A percentile compares a stretch with the other conserved stretches of the same genome.
These are phyloP conservation scores for Pterocles burchelli DNA, from an alignment of 2,113 vertebrate species.

Conservation along the genomic window DNA sequence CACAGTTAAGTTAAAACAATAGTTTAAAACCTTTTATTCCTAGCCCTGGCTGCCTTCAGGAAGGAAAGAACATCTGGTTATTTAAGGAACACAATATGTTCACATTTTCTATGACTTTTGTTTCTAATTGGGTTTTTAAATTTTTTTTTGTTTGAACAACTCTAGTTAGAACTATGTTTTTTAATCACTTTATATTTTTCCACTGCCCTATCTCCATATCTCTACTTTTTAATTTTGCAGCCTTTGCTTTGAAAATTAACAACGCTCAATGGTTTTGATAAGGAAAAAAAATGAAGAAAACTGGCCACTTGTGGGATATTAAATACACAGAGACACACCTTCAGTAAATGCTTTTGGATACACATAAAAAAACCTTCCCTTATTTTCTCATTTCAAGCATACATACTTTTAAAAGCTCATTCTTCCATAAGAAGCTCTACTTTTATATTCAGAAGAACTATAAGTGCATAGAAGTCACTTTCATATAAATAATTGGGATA, in stretches of 20 bases:
- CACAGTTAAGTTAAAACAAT: conserved; percentile 89
- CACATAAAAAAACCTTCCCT: neutral
- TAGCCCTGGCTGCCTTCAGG: conserved; percentile 85
- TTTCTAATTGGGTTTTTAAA: conserved; percentile 86
- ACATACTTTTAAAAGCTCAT: neutral
- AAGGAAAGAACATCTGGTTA: conserved; percentile 87
- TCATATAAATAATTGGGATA: conserved; percentile 12
- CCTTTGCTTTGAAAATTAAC: conserved; percentile 70
- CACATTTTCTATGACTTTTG: conserved; percentile 89
- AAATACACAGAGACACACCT: conserved; percentile 10
- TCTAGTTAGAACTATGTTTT: conserved; percentile 79
- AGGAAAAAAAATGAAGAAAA: conserved; percentile 24
- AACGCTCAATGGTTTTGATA: conserved; percentile 47
- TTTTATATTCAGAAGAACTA: neutral
- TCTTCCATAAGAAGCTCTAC: neutral
- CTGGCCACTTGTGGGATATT: neutral
- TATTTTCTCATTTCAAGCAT: conserved; percentile 21
- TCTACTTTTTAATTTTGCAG: conserved; percentile 57
- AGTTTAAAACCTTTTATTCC: conserved; percentile 85
- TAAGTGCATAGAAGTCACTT: neutral
- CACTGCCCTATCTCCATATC: conserved; percentile 56
- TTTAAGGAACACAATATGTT: conserved; percentile 88
- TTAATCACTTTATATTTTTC: conserved; percentile 81
- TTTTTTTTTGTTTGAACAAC: conserved; percentile 79
- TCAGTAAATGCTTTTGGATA: neutral